These are phyloP conservation scores for Hapalemur alaotrensis DNA, from an alignment of 2,797 vertebrate species.

Conservation along the genomic window DNA sequence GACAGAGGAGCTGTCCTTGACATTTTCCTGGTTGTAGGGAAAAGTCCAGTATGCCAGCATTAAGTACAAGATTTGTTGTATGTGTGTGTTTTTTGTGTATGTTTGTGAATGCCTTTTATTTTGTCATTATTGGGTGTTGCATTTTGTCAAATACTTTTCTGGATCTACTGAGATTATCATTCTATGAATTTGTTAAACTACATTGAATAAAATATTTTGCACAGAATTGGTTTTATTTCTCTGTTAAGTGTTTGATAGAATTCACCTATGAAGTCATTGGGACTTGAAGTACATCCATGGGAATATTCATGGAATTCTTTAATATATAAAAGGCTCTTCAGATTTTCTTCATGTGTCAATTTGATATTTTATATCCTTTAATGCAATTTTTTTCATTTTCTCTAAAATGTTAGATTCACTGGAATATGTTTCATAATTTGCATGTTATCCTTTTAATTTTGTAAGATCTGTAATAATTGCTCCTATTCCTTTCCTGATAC, in stretches of 20 bases:
- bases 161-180: not conserved
- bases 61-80: not conserved
- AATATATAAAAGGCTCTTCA: not conserved
- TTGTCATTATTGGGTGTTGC: not conserved
- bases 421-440: not conserved
- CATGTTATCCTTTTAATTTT: not conserved
- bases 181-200: not conserved
- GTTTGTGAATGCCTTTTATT: not conserved
- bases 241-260: not conserved
- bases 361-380: not conserved
- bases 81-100: not conserved
- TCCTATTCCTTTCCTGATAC: not conserved
- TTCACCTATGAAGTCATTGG: not conserved
- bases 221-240: not conserved
- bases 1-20: not conserved
- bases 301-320: not conserved
- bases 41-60: not conserved
- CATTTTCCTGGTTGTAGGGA: not conserved
- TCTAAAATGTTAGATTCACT: not conserved
- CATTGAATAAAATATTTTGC: not conserved
- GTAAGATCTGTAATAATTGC: not conserved
- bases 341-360: not conserved
- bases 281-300: not conserved
- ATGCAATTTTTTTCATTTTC: not conserved
- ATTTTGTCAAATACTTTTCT: not conserved